phyloP scores from a whole-genome alignment of 2,797 vertebrate species.

The Saxicola maurus region DNA sequence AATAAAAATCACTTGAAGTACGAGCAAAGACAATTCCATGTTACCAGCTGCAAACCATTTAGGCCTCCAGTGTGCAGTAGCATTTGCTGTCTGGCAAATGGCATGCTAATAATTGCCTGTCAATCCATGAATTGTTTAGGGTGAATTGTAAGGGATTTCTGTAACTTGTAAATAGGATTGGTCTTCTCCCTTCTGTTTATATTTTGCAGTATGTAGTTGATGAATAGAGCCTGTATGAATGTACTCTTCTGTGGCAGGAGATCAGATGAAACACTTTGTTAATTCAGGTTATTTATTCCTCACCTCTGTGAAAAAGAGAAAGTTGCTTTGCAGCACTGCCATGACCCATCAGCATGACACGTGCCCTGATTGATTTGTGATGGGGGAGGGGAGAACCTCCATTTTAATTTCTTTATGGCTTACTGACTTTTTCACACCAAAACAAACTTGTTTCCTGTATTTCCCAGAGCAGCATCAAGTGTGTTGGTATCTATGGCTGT shows the following conservation, averaged over 20 bases:
- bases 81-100: not conserved
- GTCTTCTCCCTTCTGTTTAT: not conserved
- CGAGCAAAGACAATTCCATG: not conserved
- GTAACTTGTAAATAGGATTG: slow-evolving; percentile 13
- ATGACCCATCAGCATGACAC: not conserved
- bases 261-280: not conserved
- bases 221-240: not conserved
- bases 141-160: not conserved
- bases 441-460: not conserved
- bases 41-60: not conserved
- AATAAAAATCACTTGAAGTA: not conserved
- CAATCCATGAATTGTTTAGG: not conserved
- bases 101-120: not conserved
- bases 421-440: not conserved
- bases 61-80: not conserved
- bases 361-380: not conserved
- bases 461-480: not conserved
- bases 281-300: not conserved
- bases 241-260: not conserved
- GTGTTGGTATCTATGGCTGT: not conserved
- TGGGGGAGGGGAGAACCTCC: not conserved
- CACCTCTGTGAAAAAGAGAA: not conserved
- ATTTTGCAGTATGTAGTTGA: not conserved
- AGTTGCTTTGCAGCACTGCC: not conserved
- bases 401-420: not conserved